Evolutionary conservation across 2,113 vertebrate species (phyloP), one percentile per base, ranked within the genome.

Genomic region (Myotis lucifugus): DNA sequence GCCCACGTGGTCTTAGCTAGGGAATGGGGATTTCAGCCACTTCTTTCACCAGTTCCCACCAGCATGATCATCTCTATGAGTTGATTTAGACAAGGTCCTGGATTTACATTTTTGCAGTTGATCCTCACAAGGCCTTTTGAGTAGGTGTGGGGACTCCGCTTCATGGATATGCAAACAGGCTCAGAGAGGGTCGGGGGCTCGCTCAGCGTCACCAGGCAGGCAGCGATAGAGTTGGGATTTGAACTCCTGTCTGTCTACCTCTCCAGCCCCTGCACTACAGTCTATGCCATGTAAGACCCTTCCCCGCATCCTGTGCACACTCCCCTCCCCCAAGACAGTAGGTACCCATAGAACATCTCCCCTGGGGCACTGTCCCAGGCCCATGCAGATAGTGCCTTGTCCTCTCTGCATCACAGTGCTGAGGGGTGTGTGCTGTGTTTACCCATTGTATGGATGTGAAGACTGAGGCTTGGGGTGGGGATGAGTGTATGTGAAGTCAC

Each of bases 271-370:
- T 27, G 34, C 7, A 4, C 21, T 54, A 7, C 34, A 17, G 4
- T 59, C 52, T 54, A 0, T 8, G 12, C 18, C 12, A 0, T 21
- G 37, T 56, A 23, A 90, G 64, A 27, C 32, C 27, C 4, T 90
- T 84, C 32, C 72, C 29, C n/a, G 11, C 1, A 8, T 77, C 27
- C n/a, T 88, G 50, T 48, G 14, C 59, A 56, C 11, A 2, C 69
- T 25, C 54, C 21, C 25, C 4, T 83, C 8, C 15, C 70, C 42
- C 1, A 15, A 52, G 74, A n/a, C 0, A 0, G 17, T 4, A 12
- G 23, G 1, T 10, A 0, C 29, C 2, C 2, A 14, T 5, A 25
- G 12, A 37, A 18, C 4, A 0, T 84, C 48, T 79, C 76, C 64
- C 9, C 54, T 5, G 25, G 54, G 46, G 50, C 56, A 14, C 1